A percentile compares a stretch with the other conserved stretches of the same genome.
phyloP scores from a whole-genome alignment of 2,888 invertebrate species.

The Ischnura elegans region DNA sequence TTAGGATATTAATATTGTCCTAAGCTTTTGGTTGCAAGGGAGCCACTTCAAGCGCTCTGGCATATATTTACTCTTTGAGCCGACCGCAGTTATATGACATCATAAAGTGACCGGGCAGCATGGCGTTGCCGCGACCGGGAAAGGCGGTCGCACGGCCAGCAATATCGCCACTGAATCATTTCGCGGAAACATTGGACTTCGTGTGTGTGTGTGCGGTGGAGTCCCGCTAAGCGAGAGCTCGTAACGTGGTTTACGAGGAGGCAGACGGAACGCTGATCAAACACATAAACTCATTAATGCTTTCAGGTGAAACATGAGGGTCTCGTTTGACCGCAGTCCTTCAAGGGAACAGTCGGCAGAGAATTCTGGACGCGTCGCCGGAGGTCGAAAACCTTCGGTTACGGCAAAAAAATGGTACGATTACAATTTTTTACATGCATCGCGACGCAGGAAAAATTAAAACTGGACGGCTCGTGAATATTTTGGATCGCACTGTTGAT shows the following conservation, averaged over 20 bases:
- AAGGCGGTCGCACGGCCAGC: background rate
- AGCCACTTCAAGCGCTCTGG: too few relatives aligned
- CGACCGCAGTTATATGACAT: background rate
- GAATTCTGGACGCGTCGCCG: too few relatives aligned
- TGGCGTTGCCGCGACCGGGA: background rate
- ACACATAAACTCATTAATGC: slow-evolving; percentile 14
- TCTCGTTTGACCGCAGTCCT: background rate
- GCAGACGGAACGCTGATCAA: background rate
- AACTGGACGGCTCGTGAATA: too few relatives aligned
- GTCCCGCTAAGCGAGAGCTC: background rate
- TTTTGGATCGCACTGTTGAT: too few relatives aligned
- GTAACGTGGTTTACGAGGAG: background rate
- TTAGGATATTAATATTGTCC: too few relatives aligned
- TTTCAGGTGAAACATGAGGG: background rate
- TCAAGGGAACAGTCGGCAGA: background rate
- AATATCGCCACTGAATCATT: background rate
- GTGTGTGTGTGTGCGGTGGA: background rate
- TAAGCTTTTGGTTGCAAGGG: too few relatives aligned
- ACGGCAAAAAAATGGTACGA: too few relatives aligned
- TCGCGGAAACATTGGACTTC: background rate
- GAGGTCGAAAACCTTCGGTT: too few relatives aligned
- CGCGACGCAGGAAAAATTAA: too few relatives aligned
- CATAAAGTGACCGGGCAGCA: background rate
- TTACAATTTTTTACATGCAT: too few relatives aligned
- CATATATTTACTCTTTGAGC: too few relatives aligned